phyloP scores from a whole-genome alignment of 2,797 vertebrate species.

The Macrochelys suwanniensis region DNA sequence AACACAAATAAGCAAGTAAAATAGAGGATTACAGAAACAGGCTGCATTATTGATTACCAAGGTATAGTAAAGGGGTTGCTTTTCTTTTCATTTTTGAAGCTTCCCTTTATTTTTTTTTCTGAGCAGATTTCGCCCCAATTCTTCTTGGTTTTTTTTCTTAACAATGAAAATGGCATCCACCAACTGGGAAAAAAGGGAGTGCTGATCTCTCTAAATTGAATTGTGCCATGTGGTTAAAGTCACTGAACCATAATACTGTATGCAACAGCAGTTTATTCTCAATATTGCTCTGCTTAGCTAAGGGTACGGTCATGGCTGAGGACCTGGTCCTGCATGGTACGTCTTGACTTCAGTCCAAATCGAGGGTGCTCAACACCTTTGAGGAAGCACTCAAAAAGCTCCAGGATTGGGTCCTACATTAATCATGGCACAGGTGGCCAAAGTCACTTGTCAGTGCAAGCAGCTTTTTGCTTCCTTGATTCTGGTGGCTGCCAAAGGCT shows the following conservation, averaged over 20 bases:
- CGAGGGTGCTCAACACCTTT: rapidly evolving
- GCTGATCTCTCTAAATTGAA: not conserved
- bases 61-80: constrained; percentile 47
- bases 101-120: constrained; percentile 47
- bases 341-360: rapidly evolving
- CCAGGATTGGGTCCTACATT: not conserved
- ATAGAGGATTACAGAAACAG: constrained; percentile 44
- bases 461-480: not conserved
- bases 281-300: not conserved
- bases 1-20: constrained; percentile 53
- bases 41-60: constrained; percentile 9
- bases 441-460: not conserved
- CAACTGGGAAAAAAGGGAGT: not conserved
- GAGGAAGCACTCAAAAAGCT: not conserved
- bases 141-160: constrained; percentile 16
- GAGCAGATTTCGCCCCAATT: not conserved
- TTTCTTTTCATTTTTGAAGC: constrained; percentile 53
- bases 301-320: not conserved
- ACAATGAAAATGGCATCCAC: not conserved
- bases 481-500: not conserved
- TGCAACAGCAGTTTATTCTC: rapidly evolving
- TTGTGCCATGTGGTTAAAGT: not conserved
- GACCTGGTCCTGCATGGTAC: not conserved
- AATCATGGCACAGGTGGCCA: not conserved
- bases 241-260: not conserved